Evolutionary conservation across 2,113 vertebrate species (phyloP).

Genomic region (Cacatua alba): DNA sequence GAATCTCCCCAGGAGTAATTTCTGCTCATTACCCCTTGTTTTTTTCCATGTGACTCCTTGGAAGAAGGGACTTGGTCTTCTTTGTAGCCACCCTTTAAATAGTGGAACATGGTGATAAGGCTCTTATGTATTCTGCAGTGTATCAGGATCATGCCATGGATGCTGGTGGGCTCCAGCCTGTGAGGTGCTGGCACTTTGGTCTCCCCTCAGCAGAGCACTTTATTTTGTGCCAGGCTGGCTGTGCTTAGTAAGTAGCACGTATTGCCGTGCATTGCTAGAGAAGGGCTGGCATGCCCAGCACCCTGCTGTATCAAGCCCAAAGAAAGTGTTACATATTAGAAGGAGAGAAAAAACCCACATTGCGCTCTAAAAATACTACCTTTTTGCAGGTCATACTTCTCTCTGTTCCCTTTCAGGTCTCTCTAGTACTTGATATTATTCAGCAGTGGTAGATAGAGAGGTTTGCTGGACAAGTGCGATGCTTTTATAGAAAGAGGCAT

Average conservation of each 20-base stretch:
- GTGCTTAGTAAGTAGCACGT: neutral
- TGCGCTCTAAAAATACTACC: neutral
- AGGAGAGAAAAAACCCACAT: neutral
- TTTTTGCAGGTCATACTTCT: neutral
- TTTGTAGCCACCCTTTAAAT: neutral
- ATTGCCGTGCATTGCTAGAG: neutral
- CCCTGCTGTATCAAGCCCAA: neutral
- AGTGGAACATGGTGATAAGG: neutral
- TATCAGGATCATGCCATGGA: neutral
- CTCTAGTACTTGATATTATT: neutral
- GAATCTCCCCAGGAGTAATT: neutral
- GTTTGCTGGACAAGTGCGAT: neutral
- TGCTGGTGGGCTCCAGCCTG: neutral
- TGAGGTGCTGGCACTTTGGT: neutral
- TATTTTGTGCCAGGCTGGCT: neutral
- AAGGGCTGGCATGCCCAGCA: neutral
- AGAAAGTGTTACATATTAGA: neutral
- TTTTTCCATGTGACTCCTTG: neutral
- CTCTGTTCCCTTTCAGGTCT: neutral
- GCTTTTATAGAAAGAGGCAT: neutral
- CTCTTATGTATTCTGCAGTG: neutral
- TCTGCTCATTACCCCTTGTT: neutral
- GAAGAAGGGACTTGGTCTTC: neutral
- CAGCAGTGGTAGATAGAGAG: neutral
- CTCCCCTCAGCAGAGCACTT: neutral